Percentiles rank a stretch among this genome's conserved stretches.
phyloP scores from a whole-genome alignment of 2,797 vertebrate genomes.

The Poliocrania exsul region DNA sequence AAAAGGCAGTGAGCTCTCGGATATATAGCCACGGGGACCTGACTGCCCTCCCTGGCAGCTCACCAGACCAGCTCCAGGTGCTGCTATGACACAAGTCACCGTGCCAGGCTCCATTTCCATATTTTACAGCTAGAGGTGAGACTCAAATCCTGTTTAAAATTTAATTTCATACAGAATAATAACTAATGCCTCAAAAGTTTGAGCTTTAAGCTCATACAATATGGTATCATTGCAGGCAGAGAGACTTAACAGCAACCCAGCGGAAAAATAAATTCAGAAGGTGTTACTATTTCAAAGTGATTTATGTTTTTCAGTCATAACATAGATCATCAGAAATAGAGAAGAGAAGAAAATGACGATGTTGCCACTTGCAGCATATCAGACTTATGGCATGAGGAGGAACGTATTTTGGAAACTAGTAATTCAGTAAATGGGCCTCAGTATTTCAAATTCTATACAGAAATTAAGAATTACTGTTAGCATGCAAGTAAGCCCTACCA shows the following conservation, averaged over 20 bases:
- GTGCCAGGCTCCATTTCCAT: background rate
- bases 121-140: background rate
- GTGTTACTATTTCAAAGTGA: background rate
- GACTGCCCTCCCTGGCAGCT: background rate
- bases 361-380: background rate
- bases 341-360: background rate
- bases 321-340: background rate
- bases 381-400: background rate
- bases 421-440: background rate
- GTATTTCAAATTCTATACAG: background rate
- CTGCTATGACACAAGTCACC: background rate
- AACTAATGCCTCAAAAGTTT: background rate
- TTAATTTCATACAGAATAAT: background rate
- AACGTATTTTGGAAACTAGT: background rate
- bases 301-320: background rate
- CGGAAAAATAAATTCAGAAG: background rate
- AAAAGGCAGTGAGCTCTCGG: background rate
- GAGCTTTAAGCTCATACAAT: background rate
- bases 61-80: background rate
- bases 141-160: background rate
- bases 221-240: background rate
- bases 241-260: background rate
- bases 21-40: background rate
- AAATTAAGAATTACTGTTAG: constrained; percentile 1
- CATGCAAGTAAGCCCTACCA: constrained; percentile 20